Evolutionary conservation across 2,888 invertebrate genomes (phyloP).

Genomic region (Notocelia uddmanniana): DNA sequence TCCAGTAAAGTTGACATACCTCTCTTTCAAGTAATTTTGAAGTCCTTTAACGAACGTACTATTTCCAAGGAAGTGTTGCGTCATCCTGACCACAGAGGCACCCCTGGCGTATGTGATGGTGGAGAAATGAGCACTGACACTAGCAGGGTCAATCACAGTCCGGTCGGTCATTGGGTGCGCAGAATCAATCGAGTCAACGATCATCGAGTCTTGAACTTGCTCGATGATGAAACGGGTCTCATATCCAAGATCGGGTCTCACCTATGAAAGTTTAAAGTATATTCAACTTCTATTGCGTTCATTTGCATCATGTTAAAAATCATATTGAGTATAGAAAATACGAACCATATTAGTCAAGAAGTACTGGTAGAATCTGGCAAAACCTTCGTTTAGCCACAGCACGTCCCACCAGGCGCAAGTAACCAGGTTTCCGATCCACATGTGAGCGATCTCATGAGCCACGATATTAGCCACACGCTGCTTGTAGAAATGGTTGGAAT

Average conservation of each 20-base stretch:
- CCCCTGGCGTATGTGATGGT: slow-evolving; percentile 90
- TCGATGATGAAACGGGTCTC: slow-evolving; percentile 87
- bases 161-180: slow-evolving; percentile 87
- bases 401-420: slow-evolving; percentile 92
- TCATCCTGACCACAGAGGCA: slow-evolving; percentile 88
- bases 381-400: slow-evolving; percentile 90
- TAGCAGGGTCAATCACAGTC: slow-evolving; percentile 82
- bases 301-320: no score
- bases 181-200: slow-evolving; percentile 82
- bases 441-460: slow-evolving; percentile 92
- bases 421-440: slow-evolving; percentile 93
- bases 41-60: slow-evolving; percentile 83
- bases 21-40: slow-evolving; percentile 78
- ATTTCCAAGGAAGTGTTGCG: slow-evolving; percentile 86
- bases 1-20: slow-evolving; percentile 63
- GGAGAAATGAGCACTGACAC: slow-evolving; percentile 88
- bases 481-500: slow-evolving; percentile 84
- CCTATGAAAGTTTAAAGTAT: slow-evolving; percentile 57
- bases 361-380: slow-evolving; percentile 91
- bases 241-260: slow-evolving; percentile 68
- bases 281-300: no score
- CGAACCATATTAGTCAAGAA: slow-evolving; percentile 83
- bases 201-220: slow-evolving; percentile 88
- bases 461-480: slow-evolving; percentile 89
- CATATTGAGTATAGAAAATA: slow-evolving; percentile 7